phyloP scores from a whole-genome alignment of 2,113 vertebrate species.

The Ptilonorhynchus violaceus region DNA sequence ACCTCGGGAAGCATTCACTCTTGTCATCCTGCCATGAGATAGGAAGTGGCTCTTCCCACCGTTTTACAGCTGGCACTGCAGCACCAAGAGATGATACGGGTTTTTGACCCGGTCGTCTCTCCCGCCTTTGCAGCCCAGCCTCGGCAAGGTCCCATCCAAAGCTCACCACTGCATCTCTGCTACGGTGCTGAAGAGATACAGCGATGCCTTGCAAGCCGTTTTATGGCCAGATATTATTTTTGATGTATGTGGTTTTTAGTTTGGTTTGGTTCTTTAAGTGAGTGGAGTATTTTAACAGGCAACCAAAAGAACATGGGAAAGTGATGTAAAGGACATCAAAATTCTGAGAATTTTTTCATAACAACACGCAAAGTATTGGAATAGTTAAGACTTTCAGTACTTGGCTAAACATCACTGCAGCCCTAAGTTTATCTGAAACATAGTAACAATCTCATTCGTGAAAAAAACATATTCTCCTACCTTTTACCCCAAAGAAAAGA shows the following conservation, averaged over 20 bases:
- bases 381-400: background rate
- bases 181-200: background rate
- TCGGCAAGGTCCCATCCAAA: background rate
- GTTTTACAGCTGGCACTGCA: background rate
- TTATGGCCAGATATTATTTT: background rate
- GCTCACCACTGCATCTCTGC: background rate
- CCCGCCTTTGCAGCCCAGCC: background rate
- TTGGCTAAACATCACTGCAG: background rate
- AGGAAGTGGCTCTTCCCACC: background rate
- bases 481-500: background rate
- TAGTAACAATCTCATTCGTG: background rate
- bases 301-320: background rate
- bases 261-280: background rate
- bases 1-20: background rate
- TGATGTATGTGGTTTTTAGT: accelerated
- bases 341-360: background rate
- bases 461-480: background rate
- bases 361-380: background rate
- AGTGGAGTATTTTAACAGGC: background rate
- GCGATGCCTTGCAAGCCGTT: background rate
- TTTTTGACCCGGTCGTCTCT: background rate
- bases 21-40: background rate
- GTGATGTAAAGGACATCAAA: background rate
- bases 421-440: background rate
- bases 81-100: background rate